A percentile compares a stretch with the other conserved stretches of the same genome.
phyloP scores from a whole-genome alignment of 1,140 invertebrate species.

The Procambarus virginalis region DNA sequence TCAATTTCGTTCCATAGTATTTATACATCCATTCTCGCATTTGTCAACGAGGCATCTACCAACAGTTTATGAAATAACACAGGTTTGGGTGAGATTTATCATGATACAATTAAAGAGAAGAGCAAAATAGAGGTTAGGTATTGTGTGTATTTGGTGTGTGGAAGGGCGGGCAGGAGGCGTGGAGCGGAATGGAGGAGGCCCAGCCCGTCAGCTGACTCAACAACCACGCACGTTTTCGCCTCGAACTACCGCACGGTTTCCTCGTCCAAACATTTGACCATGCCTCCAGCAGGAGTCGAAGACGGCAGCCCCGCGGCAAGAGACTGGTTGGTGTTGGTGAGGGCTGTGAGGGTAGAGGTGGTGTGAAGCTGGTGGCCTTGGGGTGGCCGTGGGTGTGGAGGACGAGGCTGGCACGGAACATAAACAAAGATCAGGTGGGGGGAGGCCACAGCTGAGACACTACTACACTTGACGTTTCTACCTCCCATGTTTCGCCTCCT shows the following conservation, averaged over 20 bases:
- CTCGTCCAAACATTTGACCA: not conserved
- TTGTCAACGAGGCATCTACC: not conserved
- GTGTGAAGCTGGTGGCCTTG: slow-evolving; percentile 37
- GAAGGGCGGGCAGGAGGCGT: slow-evolving; percentile 19
- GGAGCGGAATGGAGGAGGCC: slow-evolving; percentile 35
- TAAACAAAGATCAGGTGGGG: slow-evolving; percentile 63
- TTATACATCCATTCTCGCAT: not conserved
- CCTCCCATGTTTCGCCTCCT: not conserved
- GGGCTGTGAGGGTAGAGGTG: not conserved
- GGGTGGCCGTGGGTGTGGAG: not conserved
- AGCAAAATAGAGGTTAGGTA: not conserved
- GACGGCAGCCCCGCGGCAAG: not conserved
- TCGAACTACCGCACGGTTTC: not conserved
- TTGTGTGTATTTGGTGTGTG: not conserved
- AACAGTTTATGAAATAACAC: not conserved
- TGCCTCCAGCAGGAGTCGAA: not conserved
- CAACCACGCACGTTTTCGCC: not conserved
- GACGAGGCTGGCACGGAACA: not conserved
- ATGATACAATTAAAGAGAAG: not conserved
- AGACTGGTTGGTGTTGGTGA: not conserved
- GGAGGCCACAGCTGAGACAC: slow-evolving; percentile 31
- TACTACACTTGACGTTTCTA: slow-evolving; percentile 25
- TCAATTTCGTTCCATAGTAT: not conserved
- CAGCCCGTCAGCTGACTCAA: slow-evolving; percentile 17
- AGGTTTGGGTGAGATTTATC: not conserved